Percentiles rank a stretch among this genome's conserved stretches.
Evolutionary conservation across 2,888 invertebrate species (phyloP).

Genomic region (Rhagium mordax): DNA sequence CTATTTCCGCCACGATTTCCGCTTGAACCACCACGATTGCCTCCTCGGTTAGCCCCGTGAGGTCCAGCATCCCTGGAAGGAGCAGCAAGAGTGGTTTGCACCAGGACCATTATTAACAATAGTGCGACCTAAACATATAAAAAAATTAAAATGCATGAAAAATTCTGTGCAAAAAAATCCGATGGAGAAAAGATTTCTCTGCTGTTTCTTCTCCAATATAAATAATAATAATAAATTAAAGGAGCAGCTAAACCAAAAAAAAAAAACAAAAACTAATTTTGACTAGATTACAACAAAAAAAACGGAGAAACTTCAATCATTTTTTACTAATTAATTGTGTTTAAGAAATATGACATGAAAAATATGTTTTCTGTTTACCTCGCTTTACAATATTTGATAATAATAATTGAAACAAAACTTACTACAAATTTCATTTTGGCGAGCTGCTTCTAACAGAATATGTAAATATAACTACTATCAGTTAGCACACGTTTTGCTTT

Average conservation of each 20-base stretch:
- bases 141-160: not conserved
- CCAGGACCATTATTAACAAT: constrained; percentile 26
- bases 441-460: not conserved
- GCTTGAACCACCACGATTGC: not conserved
- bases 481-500: not conserved
- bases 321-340: too few relatives aligned
- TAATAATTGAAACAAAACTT: not conserved
- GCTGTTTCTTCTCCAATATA: too few relatives aligned
- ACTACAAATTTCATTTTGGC: not conserved
- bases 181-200: too few relatives aligned
- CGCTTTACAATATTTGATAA: not conserved
- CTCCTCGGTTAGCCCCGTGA: constrained; percentile 35
- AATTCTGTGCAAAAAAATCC: too few relatives aligned
- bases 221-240: too few relatives aligned
- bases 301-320: too few relatives aligned
- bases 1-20: constrained; percentile 26
- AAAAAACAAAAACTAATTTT: too few relatives aligned
- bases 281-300: too few relatives aligned
- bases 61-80: constrained; percentile 34
- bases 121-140: constrained; percentile 28
- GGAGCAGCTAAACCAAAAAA: too few relatives aligned
- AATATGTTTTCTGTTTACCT: too few relatives aligned
- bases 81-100: constrained; percentile 1
- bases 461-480: not conserved
- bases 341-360: too few relatives aligned